Percentiles rank a stretch among this genome's conserved stretches.
These are phyloP conservation scores for Hydroisotoma schaefferi DNA, from an alignment of 2,888 invertebrate species.

Conservation along the genomic window DNA sequence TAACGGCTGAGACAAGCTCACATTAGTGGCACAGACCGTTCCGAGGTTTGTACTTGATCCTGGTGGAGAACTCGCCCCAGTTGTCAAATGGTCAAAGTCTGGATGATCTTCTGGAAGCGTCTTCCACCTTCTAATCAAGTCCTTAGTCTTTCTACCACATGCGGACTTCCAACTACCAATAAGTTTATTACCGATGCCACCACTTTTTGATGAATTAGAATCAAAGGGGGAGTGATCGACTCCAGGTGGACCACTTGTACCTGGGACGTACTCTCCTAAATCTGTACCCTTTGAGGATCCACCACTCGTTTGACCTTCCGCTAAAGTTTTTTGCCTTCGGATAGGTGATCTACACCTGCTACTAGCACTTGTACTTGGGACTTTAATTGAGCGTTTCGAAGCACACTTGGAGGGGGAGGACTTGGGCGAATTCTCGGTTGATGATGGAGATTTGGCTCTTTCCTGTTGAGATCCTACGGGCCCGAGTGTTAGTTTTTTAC, in stretches of 20 bases:
- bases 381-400: conserved; percentile 18
- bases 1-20: background rate
- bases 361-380: background rate
- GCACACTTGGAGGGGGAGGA: conserved; percentile 5
- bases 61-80: conserved; percentile 15
- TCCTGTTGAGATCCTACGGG: conserved; percentile 1
- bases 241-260: conserved; percentile 25
- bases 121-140: conserved; percentile 55
- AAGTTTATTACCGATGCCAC: conserved; percentile 61
- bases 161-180: conserved; percentile 71
- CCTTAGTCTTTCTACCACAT: conserved; percentile 70
- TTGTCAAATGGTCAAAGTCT: conserved; percentile 38
- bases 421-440: conserved; percentile 14
- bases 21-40: background rate
- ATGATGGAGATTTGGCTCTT: conserved; percentile 11
- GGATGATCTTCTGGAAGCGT: conserved; percentile 48
- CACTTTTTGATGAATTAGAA: background rate
- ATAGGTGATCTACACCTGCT: conserved; percentile 12
- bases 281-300: background rate
- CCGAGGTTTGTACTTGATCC: conserved; percentile 10
- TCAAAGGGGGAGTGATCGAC: conserved; percentile 34
- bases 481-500: conserved; percentile 40
- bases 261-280: conserved; percentile 23
- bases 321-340: conserved; percentile 8
- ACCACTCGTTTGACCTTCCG: background rate